Percentiles rank a stretch among this genome's conserved stretches.
Conservation (phyloP, 2,113 vertebrate genomes). For the Erythrocercus mccallii region DNA sequence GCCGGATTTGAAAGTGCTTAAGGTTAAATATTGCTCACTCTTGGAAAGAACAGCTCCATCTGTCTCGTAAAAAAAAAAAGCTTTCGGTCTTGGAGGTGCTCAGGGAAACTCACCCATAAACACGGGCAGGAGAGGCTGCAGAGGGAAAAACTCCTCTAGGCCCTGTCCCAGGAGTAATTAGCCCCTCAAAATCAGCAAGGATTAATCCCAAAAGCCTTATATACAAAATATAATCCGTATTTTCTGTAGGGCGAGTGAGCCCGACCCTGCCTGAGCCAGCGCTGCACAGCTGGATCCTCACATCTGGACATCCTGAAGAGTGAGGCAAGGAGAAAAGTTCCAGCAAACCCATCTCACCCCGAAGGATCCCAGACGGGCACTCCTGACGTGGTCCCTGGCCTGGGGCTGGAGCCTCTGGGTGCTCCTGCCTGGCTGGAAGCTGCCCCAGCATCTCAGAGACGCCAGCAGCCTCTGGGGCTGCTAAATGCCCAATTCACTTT, state of each 20-base stretch:
- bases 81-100: conserved; percentile 45
- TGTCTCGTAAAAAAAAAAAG: background rate
- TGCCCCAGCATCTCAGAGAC: background rate
- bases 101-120: conserved; percentile 19
- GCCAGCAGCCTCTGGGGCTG: background rate
- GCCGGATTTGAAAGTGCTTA: conserved; percentile 62
- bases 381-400: accelerated
- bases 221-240: background rate
- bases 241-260: background rate
- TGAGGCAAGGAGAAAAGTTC: background rate
- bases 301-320: background rate
- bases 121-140: background rate
- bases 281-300: background rate
- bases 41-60: conserved; percentile 61
- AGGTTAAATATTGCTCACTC: conserved; percentile 69
- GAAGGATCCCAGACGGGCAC: background rate
- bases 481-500: conserved; percentile 2
- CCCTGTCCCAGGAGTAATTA: background rate
- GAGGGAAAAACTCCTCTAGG: background rate
- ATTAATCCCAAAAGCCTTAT: background rate
- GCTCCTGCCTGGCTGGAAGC: background rate
- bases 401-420: accelerated
- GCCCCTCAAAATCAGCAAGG: background rate
- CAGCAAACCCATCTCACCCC: background rate
- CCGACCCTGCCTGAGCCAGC: accelerated